Percentiles rank a stretch among this genome's conserved stretches.
These are phyloP conservation scores for Dichetophora obliterata DNA, from an alignment of 2,888 invertebrate genomes.

Conservation along the genomic window DNA sequence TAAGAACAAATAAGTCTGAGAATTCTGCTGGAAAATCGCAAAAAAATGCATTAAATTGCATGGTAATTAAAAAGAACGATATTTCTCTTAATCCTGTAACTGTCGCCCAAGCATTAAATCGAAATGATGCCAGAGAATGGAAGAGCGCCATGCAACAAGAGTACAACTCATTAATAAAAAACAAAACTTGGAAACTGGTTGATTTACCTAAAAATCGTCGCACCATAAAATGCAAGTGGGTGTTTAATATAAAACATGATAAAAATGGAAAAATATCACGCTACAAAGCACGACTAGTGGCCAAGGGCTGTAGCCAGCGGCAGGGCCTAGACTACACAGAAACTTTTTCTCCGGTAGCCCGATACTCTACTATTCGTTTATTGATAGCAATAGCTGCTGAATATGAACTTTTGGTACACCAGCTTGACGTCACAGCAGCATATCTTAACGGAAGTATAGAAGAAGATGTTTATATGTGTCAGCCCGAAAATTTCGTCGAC, in stretches of 20 bases:
- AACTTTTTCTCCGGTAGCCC: constrained; percentile 45
- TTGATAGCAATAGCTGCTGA: constrained; percentile 42
- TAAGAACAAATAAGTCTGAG: no score
- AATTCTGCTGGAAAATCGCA: no score
- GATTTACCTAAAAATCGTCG: no score
- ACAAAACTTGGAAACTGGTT: no score
- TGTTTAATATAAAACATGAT: constrained; percentile 32
- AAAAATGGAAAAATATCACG: constrained; percentile 21
- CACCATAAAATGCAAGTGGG: constrained; percentile 40
- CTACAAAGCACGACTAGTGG: no score
- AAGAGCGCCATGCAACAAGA: constrained; percentile 4
- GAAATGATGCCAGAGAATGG: neutral
- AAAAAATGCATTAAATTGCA: no score
- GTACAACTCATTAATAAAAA: constrained; percentile 32
- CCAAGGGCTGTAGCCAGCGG: constrained; percentile 42
- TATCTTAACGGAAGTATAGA: no score
- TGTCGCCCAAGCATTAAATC: no score
- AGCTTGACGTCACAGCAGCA: constrained; percentile 41
- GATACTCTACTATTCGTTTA: constrained; percentile 44
- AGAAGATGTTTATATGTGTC: no score
- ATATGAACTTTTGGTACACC: constrained; percentile 32
- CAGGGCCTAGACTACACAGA: constrained; percentile 46
- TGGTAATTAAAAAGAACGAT: no score
- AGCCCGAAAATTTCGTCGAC: no score
- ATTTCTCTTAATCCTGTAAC: no score